Evolutionary conservation across 2,797 vertebrate species (phyloP).

Genomic region (Picus viridis): DNA sequence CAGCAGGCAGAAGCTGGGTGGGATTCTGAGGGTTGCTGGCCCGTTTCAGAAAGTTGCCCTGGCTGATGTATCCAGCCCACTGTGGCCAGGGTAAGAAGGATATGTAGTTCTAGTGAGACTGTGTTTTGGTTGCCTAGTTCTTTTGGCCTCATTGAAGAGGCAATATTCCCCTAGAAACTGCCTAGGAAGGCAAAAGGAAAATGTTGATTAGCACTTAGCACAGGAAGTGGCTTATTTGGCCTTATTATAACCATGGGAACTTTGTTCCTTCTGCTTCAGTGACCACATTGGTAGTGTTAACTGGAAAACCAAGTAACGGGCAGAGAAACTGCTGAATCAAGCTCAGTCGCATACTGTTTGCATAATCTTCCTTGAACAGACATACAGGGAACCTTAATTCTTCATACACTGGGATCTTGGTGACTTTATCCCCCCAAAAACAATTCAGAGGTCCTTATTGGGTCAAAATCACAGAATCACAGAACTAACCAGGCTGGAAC

Average conservation of each 20-base stretch:
- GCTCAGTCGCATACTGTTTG: neutral
- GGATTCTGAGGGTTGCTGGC: neutral
- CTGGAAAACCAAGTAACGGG: slow-evolving; percentile 26
- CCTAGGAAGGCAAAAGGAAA: slow-evolving; percentile 52
- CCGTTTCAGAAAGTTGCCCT: neutral
- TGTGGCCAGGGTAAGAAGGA: neutral
- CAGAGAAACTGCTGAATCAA: slow-evolving; percentile 45
- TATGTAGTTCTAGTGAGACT: neutral
- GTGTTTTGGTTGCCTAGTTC: slow-evolving; percentile 20
- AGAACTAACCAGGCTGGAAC: too few relatives aligned
- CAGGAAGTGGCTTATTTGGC: slow-evolving; percentile 63
- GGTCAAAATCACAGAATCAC: neutral
- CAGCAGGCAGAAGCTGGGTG: slow-evolving; percentile 28
- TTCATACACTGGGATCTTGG: accelerated
- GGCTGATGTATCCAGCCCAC: neutral
- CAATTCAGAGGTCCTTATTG: neutral
- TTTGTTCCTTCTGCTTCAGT: neutral
- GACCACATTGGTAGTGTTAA: slow-evolving; percentile 23
- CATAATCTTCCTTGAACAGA: neutral
- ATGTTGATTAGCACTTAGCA: slow-evolving; percentile 55
- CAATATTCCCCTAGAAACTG: slow-evolving; percentile 25
- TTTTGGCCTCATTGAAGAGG: neutral
- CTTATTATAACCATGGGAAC: slow-evolving; percentile 42
- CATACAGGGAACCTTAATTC: neutral
- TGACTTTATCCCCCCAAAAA: neutral